Evolutionary conservation across 2,113 vertebrate genomes (phyloP), one percentile per base, ranked within the genome.

Genomic region (Pseudorectes ferrugineus): DNA sequence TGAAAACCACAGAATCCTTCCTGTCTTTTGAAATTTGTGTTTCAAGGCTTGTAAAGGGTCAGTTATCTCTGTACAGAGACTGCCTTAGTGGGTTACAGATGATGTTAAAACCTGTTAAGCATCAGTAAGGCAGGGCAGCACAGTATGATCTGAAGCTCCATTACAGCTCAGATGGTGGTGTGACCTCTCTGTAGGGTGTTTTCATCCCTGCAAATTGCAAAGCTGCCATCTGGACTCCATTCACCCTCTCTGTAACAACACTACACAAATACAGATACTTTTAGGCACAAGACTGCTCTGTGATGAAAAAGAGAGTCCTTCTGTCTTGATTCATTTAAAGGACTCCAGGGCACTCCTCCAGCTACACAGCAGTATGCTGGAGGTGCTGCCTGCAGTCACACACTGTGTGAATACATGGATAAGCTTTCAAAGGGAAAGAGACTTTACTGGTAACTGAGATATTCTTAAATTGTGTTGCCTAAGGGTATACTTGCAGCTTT

Each of bases 171-270:
- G 74, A 72, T 77, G 36, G 57, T 75, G 73, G 40, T 46, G 74
- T 68, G 81, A 87, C 70, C 85, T 93, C 74, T 68, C 85, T 35
- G 25, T 11, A 51, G 66, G 28, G 36, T 65, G 40, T 85, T 95
- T 72, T 88, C 28, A 57, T 61, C 74, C 72, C 81, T 85, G 71
- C 54, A 71, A 62, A 75, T 52, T 65, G 89, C 51, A 95, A 51
- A 94, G 57, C 62, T 89, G 61, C 48, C 92, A 91, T 95, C 87
- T 96, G 92, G 87, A 94, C 77, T 78, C 40, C 70, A 65, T 85
- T 95, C 81, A 79, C 40, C 28, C 17, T 57, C 61, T 72, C 38
- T 70, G 14, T 65, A 77, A 62, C 26, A 85, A 26, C 11, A 28
- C 43, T 38, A 36, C 46, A 77, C 67, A 76, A 88, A 83, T 61